Percentiles rank a stretch among this genome's conserved stretches.
phyloP scores from a whole-genome alignment of 2,797 vertebrate species.

The Helostoma temminkii region DNA sequence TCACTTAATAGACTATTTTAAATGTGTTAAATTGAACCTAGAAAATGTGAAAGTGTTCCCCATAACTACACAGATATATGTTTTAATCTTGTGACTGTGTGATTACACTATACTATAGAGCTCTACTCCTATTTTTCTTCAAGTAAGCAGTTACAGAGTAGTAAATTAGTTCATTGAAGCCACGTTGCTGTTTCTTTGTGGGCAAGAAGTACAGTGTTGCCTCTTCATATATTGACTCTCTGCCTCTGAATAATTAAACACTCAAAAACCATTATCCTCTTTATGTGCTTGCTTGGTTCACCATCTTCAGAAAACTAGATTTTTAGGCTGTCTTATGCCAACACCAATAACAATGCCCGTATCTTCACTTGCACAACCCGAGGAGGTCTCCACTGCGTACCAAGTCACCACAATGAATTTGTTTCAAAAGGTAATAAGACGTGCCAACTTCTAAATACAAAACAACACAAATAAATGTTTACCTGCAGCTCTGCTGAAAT shows the following conservation, averaged over 20 bases:
- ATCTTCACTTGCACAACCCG: not conserved
- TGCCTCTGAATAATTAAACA: slow-evolving; percentile 70
- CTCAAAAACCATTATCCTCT: slow-evolving; percentile 50
- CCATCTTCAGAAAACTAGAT: slow-evolving; percentile 24
- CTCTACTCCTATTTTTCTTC: not conserved
- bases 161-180: slow-evolving; percentile 42
- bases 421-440: slow-evolving; percentile 24
- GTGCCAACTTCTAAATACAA: not conserved
- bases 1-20: slow-evolving; percentile 17
- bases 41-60: too few relatives aligned
- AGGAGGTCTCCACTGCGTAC: not conserved
- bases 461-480: slow-evolving; percentile 4
- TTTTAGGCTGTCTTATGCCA: slow-evolving; percentile 7
- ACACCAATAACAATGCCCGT: not conserved
- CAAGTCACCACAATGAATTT: not conserved
- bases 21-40: slow-evolving; percentile 1
- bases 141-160: slow-evolving; percentile 6
- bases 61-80: not conserved
- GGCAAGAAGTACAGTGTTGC: slow-evolving; percentile 22
- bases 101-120: not conserved
- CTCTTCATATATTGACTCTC: slow-evolving; percentile 63
- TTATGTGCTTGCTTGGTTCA: slow-evolving; percentile 35
- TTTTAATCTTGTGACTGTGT: slow-evolving; percentile 2
- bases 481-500: slow-evolving; percentile 13
- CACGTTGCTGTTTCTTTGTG: slow-evolving; percentile 28